Base-by-base conservation (phyloP, 2,113 vertebrate genomes). In the Poecile atricapillus region DNA sequence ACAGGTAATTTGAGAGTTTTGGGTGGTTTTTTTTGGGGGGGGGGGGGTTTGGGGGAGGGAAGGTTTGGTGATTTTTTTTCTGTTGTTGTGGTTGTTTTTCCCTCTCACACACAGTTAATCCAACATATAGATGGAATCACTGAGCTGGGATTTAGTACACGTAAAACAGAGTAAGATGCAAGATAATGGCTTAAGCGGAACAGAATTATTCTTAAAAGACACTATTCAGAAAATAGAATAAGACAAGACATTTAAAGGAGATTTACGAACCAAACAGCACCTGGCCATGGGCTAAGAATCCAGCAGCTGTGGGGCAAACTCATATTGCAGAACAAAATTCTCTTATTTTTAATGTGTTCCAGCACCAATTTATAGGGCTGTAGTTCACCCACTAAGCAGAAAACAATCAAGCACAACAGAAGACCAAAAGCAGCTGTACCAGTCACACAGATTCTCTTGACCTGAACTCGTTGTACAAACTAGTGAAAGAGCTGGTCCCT, bases 41-140 rank as follows among this genome's bases (percentile, higher is more conserved):
- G 2, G 3, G 59, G 7, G 2, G 12, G 15, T 43, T n/a, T n/a
- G 5, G 4, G 7, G 4, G 39, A 39, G 39, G 10, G 2, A 3
- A 7, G 12, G 16, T 3, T 33, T 22, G 5, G 31, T 28, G 6
- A 43, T 1, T 5, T 49, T 88, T 33, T 58, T n/a, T 2, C 46
- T 2, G 0, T 2, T 28, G 43, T 49, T 71, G 28, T 23, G 18
- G 10, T 19, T 28, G 12, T 52, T n/a, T 76, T 89, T 37, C 39
- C 13, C 23, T 87, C 46, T 78, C 84, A 33, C 5, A 43, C 8
- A 68, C 7, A 44, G 41, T 82, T 84, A 93, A 83, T 81, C 56
- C 44, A 91, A 83, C 9, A 31, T 1, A 52, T 0, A 75, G 52
- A 82, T 35, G 4, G 41, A 91, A 71, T 41, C 33, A 71, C 67